phyloP scores from a whole-genome alignment of 2,113 vertebrate genomes.

The Mandrillus leucophaeus region DNA sequence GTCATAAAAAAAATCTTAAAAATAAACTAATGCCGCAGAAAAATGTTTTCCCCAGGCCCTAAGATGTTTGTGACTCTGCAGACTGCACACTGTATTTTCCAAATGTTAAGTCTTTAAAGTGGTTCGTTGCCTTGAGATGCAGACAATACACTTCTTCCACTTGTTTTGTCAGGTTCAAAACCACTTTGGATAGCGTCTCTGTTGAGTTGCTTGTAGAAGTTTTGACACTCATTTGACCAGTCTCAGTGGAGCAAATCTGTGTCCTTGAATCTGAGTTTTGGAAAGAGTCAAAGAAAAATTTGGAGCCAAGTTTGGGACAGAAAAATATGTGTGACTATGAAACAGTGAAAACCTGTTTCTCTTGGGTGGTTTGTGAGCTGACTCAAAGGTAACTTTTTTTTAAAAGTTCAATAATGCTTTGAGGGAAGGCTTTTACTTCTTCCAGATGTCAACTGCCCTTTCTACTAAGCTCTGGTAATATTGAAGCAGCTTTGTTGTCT shows the following conservation, averaged over 20 bases:
- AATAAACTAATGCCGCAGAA: background rate
- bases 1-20: background rate
- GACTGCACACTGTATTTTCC: background rate
- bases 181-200: background rate
- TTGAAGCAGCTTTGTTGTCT: too few species aligned
- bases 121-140: background rate
- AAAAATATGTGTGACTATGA: slow-evolving; percentile 13
- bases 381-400: slow-evolving; percentile 19
- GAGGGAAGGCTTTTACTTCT: background rate
- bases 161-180: slow-evolving; percentile 24
- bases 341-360: slow-evolving; percentile 41
- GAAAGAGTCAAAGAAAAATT: slow-evolving; percentile 32
- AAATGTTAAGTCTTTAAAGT: background rate
- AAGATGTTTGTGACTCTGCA: background rate
- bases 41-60: background rate
- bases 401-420: background rate
- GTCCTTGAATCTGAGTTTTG: slow-evolving; percentile 52
- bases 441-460: background rate
- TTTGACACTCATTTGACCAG: slow-evolving; percentile 27
- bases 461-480: background rate
- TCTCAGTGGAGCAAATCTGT: slow-evolving; percentile 16
- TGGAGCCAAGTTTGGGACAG: slow-evolving; percentile 33
- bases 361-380: slow-evolving; percentile 31
- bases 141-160: background rate
- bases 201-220: background rate